Evolutionary conservation across 2,797 vertebrate species (phyloP).

Genomic region (Pseudochirops corinnae): DNA sequence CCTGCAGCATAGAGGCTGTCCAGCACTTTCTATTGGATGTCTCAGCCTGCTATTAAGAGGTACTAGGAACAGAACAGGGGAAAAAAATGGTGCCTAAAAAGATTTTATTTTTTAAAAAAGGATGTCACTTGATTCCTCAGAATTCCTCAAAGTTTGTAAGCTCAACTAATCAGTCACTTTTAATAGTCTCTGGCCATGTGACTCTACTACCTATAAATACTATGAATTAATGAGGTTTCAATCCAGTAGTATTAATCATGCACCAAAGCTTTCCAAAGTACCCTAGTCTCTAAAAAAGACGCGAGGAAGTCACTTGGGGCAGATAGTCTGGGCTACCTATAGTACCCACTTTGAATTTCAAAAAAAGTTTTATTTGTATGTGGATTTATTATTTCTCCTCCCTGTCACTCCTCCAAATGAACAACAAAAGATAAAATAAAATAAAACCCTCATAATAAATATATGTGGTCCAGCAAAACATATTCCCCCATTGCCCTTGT

Average conservation of each 20-base stretch:
- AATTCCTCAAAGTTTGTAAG: background rate
- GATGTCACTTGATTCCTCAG: background rate
- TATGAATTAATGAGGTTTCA: background rate
- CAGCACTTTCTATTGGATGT: background rate
- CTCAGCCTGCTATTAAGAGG: background rate
- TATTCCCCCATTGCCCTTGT: background rate
- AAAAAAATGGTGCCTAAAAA: background rate
- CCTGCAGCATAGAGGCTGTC: background rate
- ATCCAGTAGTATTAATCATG: background rate
- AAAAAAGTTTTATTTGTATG: background rate
- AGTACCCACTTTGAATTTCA: background rate
- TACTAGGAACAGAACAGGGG: background rate
- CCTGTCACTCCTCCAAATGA: background rate
- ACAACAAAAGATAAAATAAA: background rate
- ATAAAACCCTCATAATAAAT: background rate
- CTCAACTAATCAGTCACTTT: background rate
- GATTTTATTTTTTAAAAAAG: background rate
- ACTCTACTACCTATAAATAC: background rate
- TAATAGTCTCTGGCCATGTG: background rate
- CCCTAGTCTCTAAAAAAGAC: background rate
- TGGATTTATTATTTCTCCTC: background rate
- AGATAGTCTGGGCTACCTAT: background rate
- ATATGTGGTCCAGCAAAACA: background rate
- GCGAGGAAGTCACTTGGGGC: background rate
- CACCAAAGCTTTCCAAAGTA: background rate